Evolutionary conservation across 2,113 vertebrate genomes (phyloP).

Genomic region (Emydura subglobosa): DNA sequence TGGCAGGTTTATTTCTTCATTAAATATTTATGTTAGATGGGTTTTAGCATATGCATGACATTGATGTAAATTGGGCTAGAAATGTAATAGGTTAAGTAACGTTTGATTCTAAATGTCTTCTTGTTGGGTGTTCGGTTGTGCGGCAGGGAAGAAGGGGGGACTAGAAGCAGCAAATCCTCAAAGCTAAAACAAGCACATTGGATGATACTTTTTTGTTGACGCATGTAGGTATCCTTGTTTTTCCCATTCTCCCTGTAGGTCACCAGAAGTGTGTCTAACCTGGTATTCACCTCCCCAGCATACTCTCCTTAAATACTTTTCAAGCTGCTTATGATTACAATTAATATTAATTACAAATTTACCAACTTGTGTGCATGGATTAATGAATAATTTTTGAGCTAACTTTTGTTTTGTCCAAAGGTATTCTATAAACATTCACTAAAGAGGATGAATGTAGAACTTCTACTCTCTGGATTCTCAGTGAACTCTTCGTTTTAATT

Average conservation of each 20-base stretch:
- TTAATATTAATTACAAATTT: too few species aligned
- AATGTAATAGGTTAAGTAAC: conserved; percentile 65
- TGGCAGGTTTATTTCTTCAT: conserved; percentile 77
- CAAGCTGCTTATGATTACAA: too few species aligned
- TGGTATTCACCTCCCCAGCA: not conserved
- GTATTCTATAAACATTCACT: not conserved
- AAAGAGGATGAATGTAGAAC: not conserved
- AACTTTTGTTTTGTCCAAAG: too few species aligned
- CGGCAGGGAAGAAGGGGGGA: not conserved
- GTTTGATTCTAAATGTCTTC: conserved; percentile 55
- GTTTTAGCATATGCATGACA: conserved; percentile 64
- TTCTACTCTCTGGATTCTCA: not conserved
- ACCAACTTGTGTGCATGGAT: too few species aligned
- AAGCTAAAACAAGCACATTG: not conserved
- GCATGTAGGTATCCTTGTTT: not conserved
- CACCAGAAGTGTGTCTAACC: not conserved
- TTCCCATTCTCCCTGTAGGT: not conserved
- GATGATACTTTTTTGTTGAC: not conserved
- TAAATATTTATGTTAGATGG: conserved; percentile 73
- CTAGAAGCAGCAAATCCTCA: conserved; percentile 24
- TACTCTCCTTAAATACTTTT: too few species aligned
- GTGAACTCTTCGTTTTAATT: not conserved
- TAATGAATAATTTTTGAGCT: too few species aligned
- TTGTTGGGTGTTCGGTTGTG: conserved; percentile 40
- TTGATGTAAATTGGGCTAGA: conserved; percentile 69